These are phyloP conservation scores for Plecotus auritus DNA, from an alignment of 2,113 vertebrate species.

Conservation along the genomic window DNA sequence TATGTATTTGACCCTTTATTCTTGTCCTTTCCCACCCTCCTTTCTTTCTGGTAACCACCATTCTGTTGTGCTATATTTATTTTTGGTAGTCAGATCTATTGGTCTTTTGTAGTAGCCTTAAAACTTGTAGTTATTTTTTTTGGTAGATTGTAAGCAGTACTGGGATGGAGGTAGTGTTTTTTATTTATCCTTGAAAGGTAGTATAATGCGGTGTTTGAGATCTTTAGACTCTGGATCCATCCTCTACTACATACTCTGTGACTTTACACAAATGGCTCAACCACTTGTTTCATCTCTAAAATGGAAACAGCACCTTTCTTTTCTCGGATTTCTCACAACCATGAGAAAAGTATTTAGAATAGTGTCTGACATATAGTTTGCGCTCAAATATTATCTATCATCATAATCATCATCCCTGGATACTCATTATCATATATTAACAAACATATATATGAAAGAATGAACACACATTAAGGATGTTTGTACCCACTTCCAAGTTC, in stretches of 20 bases:
- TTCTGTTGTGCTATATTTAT: background rate
- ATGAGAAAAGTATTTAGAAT: background rate
- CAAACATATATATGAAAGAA: background rate
- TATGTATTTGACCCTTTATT: background rate
- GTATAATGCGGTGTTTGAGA: background rate
- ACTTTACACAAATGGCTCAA: background rate
- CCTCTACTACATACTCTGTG: background rate
- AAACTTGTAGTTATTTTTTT: background rate
- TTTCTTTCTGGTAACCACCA: background rate
- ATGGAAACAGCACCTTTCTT: background rate
- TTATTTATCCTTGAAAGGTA: background rate
- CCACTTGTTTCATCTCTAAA: background rate
- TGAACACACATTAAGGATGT: background rate
- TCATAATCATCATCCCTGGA: background rate
- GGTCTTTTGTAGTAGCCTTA: background rate
- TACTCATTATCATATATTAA: background rate
- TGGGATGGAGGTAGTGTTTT: background rate
- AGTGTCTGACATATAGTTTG: background rate
- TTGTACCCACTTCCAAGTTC: constrained; percentile 7
- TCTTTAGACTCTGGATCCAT: background rate
- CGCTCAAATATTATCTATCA: background rate
- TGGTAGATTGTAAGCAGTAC: background rate
- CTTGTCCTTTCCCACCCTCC: background rate
- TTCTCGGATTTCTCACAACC: background rate
- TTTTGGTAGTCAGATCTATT: background rate